These are phyloP conservation scores for Coelopa frigida DNA, from an alignment of 1,140 invertebrate species.

Conservation along the genomic window DNA sequence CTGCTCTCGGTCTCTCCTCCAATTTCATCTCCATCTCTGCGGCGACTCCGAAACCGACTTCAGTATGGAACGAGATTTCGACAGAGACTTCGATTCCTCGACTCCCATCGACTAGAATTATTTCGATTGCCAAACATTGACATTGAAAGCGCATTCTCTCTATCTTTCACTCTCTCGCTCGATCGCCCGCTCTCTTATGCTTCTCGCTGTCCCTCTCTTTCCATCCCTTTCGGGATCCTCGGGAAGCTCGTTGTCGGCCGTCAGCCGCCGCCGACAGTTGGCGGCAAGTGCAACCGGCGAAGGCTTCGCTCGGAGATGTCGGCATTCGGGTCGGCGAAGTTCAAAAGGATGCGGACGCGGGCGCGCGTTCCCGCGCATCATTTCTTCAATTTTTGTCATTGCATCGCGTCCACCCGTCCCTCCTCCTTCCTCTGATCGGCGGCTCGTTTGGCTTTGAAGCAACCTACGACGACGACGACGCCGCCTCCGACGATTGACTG, in stretches of 20 bases:
- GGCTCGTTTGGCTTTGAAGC: no score
- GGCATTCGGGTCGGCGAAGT: no score
- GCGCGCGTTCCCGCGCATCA: conserved; percentile 11
- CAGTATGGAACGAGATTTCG: not conserved
- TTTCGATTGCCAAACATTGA: conserved; percentile 2
- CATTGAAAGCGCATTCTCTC: conserved; percentile 5
- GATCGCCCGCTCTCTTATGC: conserved; percentile 6
- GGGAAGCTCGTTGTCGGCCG: not conserved
- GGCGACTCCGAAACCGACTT: not conserved
- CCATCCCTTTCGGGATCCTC: conserved; percentile 3
- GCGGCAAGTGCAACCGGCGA: not conserved
- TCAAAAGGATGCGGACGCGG: no score
- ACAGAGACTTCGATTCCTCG: not conserved
- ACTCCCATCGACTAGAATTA: not conserved
- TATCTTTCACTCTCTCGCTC: conserved; percentile 6
- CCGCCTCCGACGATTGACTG: no score
- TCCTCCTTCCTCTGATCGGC: no score
- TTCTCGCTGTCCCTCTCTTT: not conserved
- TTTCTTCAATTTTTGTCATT: conserved; percentile 13
- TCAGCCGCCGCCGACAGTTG: not conserved
- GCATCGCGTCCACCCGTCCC: no score
- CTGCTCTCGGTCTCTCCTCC: not conserved
- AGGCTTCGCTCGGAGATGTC: not conserved
- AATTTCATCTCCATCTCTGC: not conserved
- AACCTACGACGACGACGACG: no score